A percentile compares a stretch with the other conserved stretches of the same genome.
Conservation (phyloP, 1,140 invertebrate species). For the Coelopa frigida region DNA sequence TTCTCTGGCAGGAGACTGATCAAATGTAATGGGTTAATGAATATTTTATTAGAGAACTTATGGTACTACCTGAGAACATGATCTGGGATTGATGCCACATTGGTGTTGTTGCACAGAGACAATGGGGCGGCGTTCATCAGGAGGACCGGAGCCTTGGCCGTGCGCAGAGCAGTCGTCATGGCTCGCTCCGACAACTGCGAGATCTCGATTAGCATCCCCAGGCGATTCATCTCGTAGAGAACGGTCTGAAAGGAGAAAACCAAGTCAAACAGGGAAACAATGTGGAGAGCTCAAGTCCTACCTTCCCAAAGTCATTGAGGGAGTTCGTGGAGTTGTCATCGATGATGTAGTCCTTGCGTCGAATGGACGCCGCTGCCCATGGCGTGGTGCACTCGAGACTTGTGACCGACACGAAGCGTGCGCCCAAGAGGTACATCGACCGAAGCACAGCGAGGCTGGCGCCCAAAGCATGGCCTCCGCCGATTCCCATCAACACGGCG, state of each 20-base stretch:
- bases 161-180: conserved; percentile 60
- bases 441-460: conserved; percentile 63
- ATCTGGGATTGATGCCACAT: conserved; percentile 61
- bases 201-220: conserved; percentile 74
- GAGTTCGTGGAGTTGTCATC: conserved; percentile 43
- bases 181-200: conserved; percentile 66
- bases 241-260: conserved; percentile 49
- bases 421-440: conserved; percentile 63
- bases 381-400: conserved; percentile 66
- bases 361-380: conserved; percentile 49
- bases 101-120: conserved; percentile 60
- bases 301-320: conserved; percentile 47
- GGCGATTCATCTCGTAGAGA: conserved; percentile 59
- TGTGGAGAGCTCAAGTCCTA: conserved; percentile 14
- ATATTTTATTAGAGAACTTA: background rate
- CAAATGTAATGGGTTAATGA: background rate
- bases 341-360: conserved; percentile 29
- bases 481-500: conserved; percentile 63
- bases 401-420: conserved; percentile 65
- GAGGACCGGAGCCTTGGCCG: conserved; percentile 65
- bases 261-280: too few species aligned
- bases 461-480: conserved; percentile 66
- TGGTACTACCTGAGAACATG: conserved; percentile 52
- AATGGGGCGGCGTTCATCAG: conserved; percentile 69
- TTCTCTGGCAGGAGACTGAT: conserved; percentile 49